phyloP scores from a whole-genome alignment of 2,888 invertebrate species.

The Dendrolimus houi region DNA sequence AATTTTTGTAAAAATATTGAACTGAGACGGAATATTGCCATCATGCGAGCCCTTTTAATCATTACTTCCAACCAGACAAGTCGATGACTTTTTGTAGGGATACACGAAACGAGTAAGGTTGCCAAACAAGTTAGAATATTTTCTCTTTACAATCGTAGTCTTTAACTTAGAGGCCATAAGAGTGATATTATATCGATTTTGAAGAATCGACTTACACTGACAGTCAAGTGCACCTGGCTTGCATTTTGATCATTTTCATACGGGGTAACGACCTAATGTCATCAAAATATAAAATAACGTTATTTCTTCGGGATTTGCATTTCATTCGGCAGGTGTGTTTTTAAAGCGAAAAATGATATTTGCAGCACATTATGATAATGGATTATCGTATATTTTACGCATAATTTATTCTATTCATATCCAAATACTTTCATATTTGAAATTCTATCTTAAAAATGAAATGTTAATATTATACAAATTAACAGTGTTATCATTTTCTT shows the following conservation, averaged over 20 bases:
- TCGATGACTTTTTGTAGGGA: conserved; percentile 48
- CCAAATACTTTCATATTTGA: conserved; percentile 1
- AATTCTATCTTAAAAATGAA: background rate
- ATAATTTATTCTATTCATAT: background rate
- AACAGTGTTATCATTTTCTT: conserved; percentile 5
- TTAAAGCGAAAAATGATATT: background rate
- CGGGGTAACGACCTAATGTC: background rate
- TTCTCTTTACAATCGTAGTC: background rate
- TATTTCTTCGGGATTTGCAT: background rate
- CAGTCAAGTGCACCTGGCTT: background rate
- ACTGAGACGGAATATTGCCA: conserved; percentile 60
- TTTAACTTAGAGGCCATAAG: conserved; percentile 15
- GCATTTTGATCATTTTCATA: background rate
- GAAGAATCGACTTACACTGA: background rate
- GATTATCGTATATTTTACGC: background rate
- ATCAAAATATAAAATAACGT: background rate
- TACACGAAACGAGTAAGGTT: conserved; percentile 28
- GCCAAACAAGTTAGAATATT: conserved; percentile 10
- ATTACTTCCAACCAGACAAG: conserved; percentile 47
- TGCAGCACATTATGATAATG: background rate
- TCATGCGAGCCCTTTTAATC: conserved; percentile 47
- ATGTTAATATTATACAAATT: conserved; percentile 1
- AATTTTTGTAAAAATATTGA: conserved; percentile 9
- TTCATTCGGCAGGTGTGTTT: background rate
- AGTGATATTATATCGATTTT: background rate